Evolutionary conservation across 2,888 invertebrate genomes (phyloP), one percentile per base, ranked within the genome.

Genomic region (Willowsia nigromaculata): DNA sequence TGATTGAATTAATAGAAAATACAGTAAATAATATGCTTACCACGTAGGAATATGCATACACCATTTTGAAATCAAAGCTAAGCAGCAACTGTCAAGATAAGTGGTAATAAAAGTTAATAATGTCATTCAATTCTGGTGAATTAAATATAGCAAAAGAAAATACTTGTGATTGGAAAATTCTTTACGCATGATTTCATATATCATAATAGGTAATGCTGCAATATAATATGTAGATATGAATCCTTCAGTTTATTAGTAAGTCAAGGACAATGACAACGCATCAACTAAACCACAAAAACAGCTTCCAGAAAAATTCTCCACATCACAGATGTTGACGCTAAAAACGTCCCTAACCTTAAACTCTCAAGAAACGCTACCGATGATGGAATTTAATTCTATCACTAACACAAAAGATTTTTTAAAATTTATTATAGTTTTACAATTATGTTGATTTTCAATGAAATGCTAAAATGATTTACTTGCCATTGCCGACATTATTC

Each of bases 331-430:
- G 33, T 33, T 87, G 86, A 86, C 80, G 80, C 80, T 37, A 53
- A 40, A 65, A 25, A 7, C 37, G 81, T 81, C 87, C 87, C 68
- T 81, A 81, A 87, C 87, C 86, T 87, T 87, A 87, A 80, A 87
- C 86, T 87, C 27, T 53, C 40, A 68, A 80, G 80, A 81, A 11
- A n/a, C n/a, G n/a, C n/a, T 50, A 22, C n/a, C 15, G 65, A 15
- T 25, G 15, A 56, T 43, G 56, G 56, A 84, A 71, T 71, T 56
- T 74, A 68, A 81, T 62, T 27, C 4, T 50, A 56, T 59, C 27
- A 27, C 25, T 11, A 13, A 5, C 2, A 59, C 9, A 27, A 59
- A n/a, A n/a, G n/a, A n/a, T n/a, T n/a, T n/a, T n/a, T n/a, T n/a
- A n/a, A n/a, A n/a, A n/a, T n/a, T n/a, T n/a, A n/a, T n/a, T n/a